A percentile compares a stretch with the other conserved stretches of the same genome.
These are phyloP conservation scores for Papilio machaon DNA, from an alignment of 1,140 invertebrate genomes.

Conservation along the genomic window DNA sequence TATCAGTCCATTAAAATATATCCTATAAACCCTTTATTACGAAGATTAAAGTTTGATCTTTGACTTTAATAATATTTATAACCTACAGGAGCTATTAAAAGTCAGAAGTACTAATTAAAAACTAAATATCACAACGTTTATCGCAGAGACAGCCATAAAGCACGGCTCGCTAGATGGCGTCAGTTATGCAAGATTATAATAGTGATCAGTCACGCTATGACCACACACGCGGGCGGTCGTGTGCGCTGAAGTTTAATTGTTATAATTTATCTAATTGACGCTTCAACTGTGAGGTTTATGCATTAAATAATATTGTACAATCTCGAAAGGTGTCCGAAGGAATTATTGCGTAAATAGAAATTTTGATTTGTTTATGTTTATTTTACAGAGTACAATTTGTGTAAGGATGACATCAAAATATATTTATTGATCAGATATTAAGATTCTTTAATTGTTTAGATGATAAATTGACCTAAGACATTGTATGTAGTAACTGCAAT, in stretches of 20 bases:
- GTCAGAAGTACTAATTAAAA: slow-evolving; percentile 26
- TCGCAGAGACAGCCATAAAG: slow-evolving; percentile 44
- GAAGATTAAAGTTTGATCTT: background rate
- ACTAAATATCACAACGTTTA: slow-evolving; percentile 22
- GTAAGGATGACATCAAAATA: too few relatives aligned
- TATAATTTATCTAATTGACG: slow-evolving; percentile 67
- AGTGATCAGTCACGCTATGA: slow-evolving; percentile 66
- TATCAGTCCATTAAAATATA: background rate
- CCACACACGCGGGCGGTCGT: slow-evolving; percentile 63
- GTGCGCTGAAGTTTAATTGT: slow-evolving; percentile 50
- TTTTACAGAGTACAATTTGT: too few relatives aligned
- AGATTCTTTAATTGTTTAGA: too few relatives aligned
- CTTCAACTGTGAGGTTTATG: slow-evolving; percentile 41
- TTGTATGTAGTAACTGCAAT: background rate
- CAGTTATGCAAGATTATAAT: slow-evolving; percentile 55
- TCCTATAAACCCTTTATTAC: background rate
- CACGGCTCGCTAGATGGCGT: slow-evolving; percentile 52
- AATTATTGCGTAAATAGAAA: slow-evolving; percentile 19
- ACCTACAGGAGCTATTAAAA: slow-evolving; percentile 15
- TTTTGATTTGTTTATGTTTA: slow-evolving; percentile 8
- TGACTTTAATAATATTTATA: slow-evolving; percentile 1
- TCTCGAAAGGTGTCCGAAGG: slow-evolving; percentile 18
- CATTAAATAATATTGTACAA: slow-evolving; percentile 21
- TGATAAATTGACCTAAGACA: too few relatives aligned
- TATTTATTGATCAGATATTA: too few relatives aligned